Percentiles rank a stretch among this genome's conserved stretches.
Conservation (phyloP, 2,888 invertebrate species). For the Dusona sp. region DNA sequence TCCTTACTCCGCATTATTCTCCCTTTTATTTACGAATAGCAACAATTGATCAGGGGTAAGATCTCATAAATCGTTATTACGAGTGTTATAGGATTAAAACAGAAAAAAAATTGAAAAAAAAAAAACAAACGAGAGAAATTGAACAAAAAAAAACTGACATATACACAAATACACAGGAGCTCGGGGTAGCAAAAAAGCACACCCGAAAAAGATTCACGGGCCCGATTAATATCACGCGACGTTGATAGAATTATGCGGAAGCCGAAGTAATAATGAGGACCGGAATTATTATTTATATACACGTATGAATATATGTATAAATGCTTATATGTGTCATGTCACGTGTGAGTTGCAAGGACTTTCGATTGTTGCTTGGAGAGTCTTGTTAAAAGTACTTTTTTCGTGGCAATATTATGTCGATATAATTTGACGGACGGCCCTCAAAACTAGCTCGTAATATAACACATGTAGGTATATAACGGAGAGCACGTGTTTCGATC, state of each 20-base stretch:
- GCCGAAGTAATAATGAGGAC: conserved; percentile 72
- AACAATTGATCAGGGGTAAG: conserved; percentile 22
- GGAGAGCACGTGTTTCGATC: conserved; percentile 22
- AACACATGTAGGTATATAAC: conserved; percentile 18
- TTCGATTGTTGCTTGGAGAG: conserved; percentile 20
- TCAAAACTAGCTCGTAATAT: conserved; percentile 31
- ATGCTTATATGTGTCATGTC: conserved; percentile 19
- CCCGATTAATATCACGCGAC: conserved; percentile 51
- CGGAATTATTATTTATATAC: conserved; percentile 43
- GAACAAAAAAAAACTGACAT: background rate
- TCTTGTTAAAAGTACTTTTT: conserved; percentile 22
- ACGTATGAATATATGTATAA: conserved; percentile 6
- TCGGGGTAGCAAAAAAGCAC: background rate
- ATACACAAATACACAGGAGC: background rate
- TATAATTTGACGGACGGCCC: conserved; percentile 34
- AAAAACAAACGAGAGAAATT: background rate
- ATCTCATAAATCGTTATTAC: conserved; percentile 20
- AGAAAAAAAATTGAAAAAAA: conserved; percentile 32
- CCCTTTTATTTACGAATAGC: conserved; percentile 66
- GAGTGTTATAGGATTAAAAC: conserved; percentile 11
- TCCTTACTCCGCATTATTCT: background rate
- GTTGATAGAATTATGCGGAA: conserved; percentile 70
- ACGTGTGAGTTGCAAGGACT: conserved; percentile 25
- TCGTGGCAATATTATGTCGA: background rate
- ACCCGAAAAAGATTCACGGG: conserved; percentile 32